A percentile compares a stretch with the other conserved stretches of the same genome.
Conservation (phyloP, 2,797 vertebrate species). For the Bufotes viridis region DNA sequence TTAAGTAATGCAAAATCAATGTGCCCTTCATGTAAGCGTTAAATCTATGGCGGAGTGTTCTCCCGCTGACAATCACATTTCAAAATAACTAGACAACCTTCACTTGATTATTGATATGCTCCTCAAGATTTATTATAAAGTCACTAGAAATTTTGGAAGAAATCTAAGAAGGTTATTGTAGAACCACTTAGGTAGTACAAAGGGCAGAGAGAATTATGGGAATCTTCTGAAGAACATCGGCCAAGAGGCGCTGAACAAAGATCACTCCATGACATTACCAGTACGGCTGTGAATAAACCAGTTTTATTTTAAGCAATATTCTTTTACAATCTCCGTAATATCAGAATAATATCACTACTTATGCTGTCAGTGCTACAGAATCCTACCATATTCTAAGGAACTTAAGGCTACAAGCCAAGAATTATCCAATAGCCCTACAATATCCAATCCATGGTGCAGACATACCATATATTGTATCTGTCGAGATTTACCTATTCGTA, state of each 20-base stretch:
- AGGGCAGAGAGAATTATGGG: background rate
- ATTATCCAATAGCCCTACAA: background rate
- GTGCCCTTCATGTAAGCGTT: constrained; percentile 37
- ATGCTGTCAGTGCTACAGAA: background rate
- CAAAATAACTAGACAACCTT: constrained; percentile 3
- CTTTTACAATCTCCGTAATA: background rate
- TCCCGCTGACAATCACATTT: constrained; percentile 20
- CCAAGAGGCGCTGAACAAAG: background rate
- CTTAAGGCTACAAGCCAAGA: background rate
- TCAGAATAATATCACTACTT: constrained; percentile 6
- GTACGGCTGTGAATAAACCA: background rate
- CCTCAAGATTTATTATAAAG: constrained; percentile 11
- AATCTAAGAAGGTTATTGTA: constrained; percentile 8
- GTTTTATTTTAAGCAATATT: background rate
- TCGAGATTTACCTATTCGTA: background rate
- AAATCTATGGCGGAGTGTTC: constrained; percentile 19
- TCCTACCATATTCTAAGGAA: background rate
- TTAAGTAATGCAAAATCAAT: constrained; percentile 32
- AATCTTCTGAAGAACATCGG: background rate
- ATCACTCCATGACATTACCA: background rate
- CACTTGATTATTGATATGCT: constrained; percentile 32
- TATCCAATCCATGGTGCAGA: background rate
- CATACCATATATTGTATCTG: too few relatives aligned
- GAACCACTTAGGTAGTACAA: background rate
- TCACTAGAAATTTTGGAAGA: constrained; percentile 6